Conservation (phyloP, 2,888 invertebrate species). For the Leptopterna dolabrata region DNA sequence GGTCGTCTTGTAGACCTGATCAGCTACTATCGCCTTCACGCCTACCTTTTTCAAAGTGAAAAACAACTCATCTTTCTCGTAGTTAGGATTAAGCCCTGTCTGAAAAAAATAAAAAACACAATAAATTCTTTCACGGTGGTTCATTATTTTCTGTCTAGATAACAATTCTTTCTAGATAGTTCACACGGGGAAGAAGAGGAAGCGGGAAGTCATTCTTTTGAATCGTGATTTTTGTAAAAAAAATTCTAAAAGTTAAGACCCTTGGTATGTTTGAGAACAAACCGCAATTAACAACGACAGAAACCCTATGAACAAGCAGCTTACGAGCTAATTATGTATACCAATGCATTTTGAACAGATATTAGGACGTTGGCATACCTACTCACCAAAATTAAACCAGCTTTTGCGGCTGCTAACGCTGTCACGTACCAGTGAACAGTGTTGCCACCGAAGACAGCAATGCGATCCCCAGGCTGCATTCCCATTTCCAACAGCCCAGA, state of each 20-base stretch:
- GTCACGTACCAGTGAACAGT: constrained; percentile 79
- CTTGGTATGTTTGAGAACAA: too few species aligned
- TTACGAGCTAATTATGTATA: too few species aligned
- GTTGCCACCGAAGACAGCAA: constrained; percentile 87
- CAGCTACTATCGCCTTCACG: constrained; percentile 75
- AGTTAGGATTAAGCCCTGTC: constrained; percentile 76
- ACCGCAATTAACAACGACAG: too few species aligned
- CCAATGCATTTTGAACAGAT: too few species aligned
- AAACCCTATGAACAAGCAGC: too few species aligned
- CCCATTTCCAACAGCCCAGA: constrained; percentile 79
- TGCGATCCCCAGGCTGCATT: constrained; percentile 76
- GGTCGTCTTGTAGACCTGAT: constrained; percentile 73
- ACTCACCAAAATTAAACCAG: constrained; percentile 78
- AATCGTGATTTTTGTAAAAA: too few species aligned
- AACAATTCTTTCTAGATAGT: too few species aligned
- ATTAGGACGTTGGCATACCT: background rate
- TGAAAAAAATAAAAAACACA: background rate
- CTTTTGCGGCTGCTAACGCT: constrained; percentile 77
- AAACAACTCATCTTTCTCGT: constrained; percentile 76
- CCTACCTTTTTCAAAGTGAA: constrained; percentile 79
- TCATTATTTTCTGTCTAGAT: too few species aligned
- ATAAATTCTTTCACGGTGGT: too few species aligned
- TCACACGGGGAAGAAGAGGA: too few species aligned
- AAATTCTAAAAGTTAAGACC: too few species aligned
- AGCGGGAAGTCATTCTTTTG: too few species aligned